phyloP scores from a whole-genome alignment of 2,113 vertebrate genomes.

The Silurus asotus region DNA sequence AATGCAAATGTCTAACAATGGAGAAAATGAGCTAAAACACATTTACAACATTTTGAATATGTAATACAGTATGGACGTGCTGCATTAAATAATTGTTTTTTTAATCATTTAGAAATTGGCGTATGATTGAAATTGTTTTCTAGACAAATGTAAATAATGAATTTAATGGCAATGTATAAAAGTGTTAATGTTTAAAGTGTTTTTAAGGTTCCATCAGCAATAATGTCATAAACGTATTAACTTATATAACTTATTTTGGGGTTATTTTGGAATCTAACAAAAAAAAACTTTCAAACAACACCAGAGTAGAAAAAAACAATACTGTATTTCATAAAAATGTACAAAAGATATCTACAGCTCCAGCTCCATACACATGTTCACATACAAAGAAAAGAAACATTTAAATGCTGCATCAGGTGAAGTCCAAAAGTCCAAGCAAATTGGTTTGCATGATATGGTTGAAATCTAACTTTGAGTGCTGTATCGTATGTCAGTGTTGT shows the following conservation, averaged over 20 bases:
- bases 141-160: background rate
- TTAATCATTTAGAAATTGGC: background rate
- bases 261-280: slow-evolving; percentile 5
- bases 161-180: background rate
- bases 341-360: slow-evolving; percentile 94
- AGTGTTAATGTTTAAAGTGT: background rate
- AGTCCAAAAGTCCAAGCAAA: slow-evolving; percentile 25
- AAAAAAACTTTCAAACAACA: slow-evolving; percentile 47
- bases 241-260: no score
- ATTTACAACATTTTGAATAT: background rate
- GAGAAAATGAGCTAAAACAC: slow-evolving; percentile 52
- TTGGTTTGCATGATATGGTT: background rate
- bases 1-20: slow-evolving; percentile 42
- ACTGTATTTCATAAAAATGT: slow-evolving; percentile 83
- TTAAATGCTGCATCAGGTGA: slow-evolving; percentile 30
- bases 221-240: background rate
- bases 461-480: background rate
- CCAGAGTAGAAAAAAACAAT: slow-evolving; percentile 73
- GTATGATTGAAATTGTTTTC: background rate
- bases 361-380: slow-evolving; percentile 59
- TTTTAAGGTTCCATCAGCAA: background rate
- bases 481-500: background rate
- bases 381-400: slow-evolving; percentile 58
- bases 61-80: background rate
- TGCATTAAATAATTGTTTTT: background rate